These are phyloP conservation scores for Rhopalosiphum nymphaeae DNA, from an alignment of 2,888 invertebrate species.

Conservation along the genomic window DNA sequence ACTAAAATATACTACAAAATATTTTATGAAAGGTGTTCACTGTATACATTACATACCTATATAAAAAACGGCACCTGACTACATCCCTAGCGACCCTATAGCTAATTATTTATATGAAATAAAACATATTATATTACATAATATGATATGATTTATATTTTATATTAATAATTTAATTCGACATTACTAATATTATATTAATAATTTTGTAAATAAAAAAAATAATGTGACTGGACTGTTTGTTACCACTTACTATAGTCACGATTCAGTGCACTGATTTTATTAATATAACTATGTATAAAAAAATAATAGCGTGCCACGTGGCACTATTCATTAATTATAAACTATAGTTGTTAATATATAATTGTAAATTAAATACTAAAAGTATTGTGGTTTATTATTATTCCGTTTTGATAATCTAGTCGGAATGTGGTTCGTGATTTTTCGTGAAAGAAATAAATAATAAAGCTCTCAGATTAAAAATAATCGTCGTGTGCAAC, in stretches of 20 bases:
- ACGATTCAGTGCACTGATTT: neutral
- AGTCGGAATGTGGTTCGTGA: slow-evolving; percentile 34
- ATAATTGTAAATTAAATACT: neutral
- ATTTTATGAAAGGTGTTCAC: neutral
- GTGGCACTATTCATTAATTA: neutral
- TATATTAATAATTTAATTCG: neutral
- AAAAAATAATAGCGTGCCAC: neutral
- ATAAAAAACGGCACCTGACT: neutral
- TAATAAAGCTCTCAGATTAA: slow-evolving; percentile 58
- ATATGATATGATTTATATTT: neutral
- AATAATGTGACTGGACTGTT: neutral
- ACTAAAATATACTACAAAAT: neutral
- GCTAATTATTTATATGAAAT: neutral
- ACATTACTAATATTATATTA: neutral
- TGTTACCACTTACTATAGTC: neutral
- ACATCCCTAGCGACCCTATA: neutral
- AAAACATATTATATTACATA: neutral
- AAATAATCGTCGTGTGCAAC: slow-evolving; percentile 64
- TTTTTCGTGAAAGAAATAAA: slow-evolving; percentile 49
- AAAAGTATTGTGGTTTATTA: slow-evolving; percentile 29
- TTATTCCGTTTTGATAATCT: slow-evolving; percentile 45
- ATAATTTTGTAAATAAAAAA: neutral
- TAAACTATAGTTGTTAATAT: neutral
- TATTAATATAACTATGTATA: neutral
- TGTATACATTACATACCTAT: neutral